phyloP scores from a whole-genome alignment of 2,797 vertebrate species.

The Chaetophractus vellerosus region DNA sequence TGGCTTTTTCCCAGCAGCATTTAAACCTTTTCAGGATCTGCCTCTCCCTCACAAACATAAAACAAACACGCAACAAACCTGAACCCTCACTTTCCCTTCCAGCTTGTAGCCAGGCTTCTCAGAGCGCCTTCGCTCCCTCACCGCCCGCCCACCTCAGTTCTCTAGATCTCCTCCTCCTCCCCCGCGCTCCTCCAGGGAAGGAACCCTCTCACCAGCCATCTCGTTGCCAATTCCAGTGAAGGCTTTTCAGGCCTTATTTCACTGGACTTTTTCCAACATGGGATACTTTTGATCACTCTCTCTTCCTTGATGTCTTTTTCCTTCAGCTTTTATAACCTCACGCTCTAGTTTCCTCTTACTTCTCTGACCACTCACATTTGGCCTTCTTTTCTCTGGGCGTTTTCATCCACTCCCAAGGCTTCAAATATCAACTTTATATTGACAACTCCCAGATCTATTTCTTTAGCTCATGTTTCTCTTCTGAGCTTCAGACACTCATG shows the following conservation, averaged over 20 bases:
- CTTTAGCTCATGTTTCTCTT: neutral
- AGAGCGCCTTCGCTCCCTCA: neutral
- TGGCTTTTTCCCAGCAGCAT: neutral
- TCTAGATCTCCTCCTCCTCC: neutral
- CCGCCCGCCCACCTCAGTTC: neutral
- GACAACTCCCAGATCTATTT: neutral
- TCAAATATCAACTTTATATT: neutral
- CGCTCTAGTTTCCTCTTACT: neutral
- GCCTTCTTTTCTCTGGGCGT: neutral
- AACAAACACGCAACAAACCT: neutral
- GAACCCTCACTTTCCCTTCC: neutral
- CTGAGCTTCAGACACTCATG: neutral
- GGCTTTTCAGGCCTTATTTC: neutral
- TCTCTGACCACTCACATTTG: neutral
- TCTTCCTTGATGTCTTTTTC: neutral
- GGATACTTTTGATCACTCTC: neutral
- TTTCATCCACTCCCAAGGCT: neutral
- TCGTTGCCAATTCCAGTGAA: neutral
- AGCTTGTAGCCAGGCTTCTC: neutral
- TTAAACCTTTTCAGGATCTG: neutral
- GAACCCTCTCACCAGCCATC: neutral
- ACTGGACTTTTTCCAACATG: neutral
- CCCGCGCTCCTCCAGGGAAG: neutral
- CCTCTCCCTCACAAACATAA: neutral
- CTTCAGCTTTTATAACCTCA: neutral